Conservation (phyloP, 2,797 vertebrate species). For the Babyrousa celebensis region DNA sequence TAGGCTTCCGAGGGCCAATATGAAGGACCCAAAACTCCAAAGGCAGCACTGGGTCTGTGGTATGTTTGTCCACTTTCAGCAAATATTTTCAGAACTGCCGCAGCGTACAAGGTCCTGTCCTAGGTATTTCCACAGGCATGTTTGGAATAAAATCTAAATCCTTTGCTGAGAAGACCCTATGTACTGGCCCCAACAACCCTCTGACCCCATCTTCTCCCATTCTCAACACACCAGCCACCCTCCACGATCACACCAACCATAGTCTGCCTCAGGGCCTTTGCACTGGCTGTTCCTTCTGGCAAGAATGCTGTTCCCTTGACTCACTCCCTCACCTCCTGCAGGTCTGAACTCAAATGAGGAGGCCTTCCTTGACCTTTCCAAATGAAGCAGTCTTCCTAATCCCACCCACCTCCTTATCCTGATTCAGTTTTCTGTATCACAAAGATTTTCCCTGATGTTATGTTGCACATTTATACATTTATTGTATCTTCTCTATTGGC, state of each 20-base stretch:
- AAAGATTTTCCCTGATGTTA: neutral
- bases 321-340: neutral
- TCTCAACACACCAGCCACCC: neutral
- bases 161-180: neutral
- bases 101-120: no score
- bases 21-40: neutral
- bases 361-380: neutral
- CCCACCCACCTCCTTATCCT: neutral
- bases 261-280: slow-evolving; percentile 5
- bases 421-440: neutral
- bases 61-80: neutral
- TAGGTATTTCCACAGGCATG: neutral
- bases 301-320: neutral
- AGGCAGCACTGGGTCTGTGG: neutral
- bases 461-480: neutral
- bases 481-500: neutral
- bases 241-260: no score
- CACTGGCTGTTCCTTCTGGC: neutral
- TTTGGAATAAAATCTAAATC: neutral
- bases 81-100: neutral
- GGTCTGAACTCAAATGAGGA: neutral
- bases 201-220: neutral
- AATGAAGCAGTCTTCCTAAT: neutral
- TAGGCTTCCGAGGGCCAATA: neutral
- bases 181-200: neutral